Conservation (phyloP, 2,888 invertebrate species). For the Chymomyza caudatula region DNA sequence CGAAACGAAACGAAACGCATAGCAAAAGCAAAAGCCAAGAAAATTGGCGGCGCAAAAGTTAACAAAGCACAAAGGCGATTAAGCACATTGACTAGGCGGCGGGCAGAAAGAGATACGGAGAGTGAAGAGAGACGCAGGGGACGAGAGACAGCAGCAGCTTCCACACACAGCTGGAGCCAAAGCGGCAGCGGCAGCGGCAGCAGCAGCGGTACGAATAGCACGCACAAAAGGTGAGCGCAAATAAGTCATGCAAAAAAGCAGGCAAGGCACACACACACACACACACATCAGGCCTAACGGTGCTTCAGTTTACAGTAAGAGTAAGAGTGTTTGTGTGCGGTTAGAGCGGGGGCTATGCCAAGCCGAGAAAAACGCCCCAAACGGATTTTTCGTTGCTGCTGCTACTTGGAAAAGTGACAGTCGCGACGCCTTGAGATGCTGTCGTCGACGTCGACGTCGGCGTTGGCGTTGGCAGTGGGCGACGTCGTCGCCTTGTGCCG, state of each 20-base stretch:
- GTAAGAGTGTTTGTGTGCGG: neutral
- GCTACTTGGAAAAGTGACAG: slow-evolving; percentile 66
- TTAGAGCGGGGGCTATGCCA: slow-evolving; percentile 2
- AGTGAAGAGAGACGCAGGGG: neutral
- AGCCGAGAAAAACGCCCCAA: slow-evolving; percentile 58
- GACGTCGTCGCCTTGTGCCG: neutral
- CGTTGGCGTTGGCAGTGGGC: neutral
- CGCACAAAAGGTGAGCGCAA: slow-evolving; percentile 58
- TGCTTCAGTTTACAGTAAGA: neutral
- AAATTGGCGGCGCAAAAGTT: slow-evolving; percentile 69
- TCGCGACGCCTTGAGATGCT: slow-evolving; percentile 29
- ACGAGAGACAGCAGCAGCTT: too few species aligned
- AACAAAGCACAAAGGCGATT: slow-evolving; percentile 69
- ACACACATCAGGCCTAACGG: neutral
- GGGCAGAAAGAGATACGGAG: too few species aligned
- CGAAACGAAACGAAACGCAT: slow-evolving; percentile 1
- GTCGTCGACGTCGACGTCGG: neutral
- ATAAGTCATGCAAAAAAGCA: slow-evolving; percentile 51
- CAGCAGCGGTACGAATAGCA: slow-evolving; percentile 28
- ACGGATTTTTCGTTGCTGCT: slow-evolving; percentile 41
- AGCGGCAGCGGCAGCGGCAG: neutral
- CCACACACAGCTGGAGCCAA: neutral
- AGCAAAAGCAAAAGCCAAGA: slow-evolving; percentile 33
- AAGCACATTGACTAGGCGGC: slow-evolving; percentile 48
- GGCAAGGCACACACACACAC: neutral